These are phyloP conservation scores for Eupeodes latifasciatus DNA, from an alignment of 2,888 invertebrate species.

Conservation along the genomic window DNA sequence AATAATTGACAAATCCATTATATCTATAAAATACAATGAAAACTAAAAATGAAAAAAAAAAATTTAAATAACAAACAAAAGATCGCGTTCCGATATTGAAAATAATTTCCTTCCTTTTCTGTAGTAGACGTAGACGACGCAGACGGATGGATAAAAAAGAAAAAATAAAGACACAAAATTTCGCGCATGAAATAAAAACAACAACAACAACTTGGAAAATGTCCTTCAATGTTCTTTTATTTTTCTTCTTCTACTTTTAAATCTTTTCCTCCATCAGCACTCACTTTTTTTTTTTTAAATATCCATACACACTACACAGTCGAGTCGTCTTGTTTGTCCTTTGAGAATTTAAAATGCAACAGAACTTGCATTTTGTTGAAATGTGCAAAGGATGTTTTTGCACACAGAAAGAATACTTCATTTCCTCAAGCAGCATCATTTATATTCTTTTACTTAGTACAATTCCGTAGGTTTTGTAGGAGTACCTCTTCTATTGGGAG, in stretches of 20 bases:
- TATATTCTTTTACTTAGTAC: slow-evolving; percentile 19
- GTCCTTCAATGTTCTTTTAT: not conserved
- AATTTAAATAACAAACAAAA: slow-evolving; percentile 9
- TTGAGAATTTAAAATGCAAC: slow-evolving; percentile 37
- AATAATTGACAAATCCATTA: slow-evolving; percentile 35
- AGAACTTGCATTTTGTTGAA: slow-evolving; percentile 27
- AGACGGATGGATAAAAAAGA: too few species aligned
- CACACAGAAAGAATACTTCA: slow-evolving; percentile 17
- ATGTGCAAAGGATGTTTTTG: slow-evolving; percentile 15
- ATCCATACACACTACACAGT: too few species aligned
- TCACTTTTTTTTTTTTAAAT: not conserved
- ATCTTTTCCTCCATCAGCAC: not conserved
- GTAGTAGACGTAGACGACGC: not conserved
- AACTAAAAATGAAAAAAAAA: not conserved
- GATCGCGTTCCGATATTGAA: slow-evolving; percentile 27
- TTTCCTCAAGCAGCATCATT: slow-evolving; percentile 27
- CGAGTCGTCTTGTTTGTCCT: not conserved
- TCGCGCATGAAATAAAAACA: not conserved
- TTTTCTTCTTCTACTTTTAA: not conserved
- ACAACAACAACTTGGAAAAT: not conserved
- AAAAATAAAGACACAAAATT: not conserved
- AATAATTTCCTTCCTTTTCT: slow-evolving; percentile 23
- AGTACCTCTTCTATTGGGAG: not conserved
- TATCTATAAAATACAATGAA: not conserved
- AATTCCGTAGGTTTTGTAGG: too few species aligned